Conservation (phyloP, 30 jellyfish, hydroid and myxozoan genomes). For the Turritopsis dohrnii region DNA sequence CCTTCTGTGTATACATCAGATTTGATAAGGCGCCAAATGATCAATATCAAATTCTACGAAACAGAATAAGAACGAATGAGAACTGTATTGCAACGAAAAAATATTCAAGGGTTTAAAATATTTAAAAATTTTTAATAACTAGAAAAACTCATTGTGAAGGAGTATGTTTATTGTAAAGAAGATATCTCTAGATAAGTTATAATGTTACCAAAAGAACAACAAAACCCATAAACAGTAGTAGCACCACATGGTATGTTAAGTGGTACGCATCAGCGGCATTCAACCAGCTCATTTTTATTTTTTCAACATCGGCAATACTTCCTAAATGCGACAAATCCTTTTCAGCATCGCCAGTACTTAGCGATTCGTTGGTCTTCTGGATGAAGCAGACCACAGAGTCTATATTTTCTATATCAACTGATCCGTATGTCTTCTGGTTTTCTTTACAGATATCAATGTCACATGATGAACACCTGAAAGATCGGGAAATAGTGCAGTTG, state of each 20-base stretch:
- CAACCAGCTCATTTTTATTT: neutral
- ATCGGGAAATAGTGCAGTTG: too few species aligned
- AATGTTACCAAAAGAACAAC: conserved; percentile 43
- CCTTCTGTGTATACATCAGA: conserved; percentile 41
- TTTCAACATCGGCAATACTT: neutral
- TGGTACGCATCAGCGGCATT: conserved; percentile 36
- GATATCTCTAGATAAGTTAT: neutral
- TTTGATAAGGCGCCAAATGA: conserved; percentile 23
- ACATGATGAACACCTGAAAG: neutral
- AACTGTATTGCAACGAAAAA: neutral
- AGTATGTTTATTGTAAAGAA: neutral
- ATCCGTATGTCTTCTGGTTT: neutral
- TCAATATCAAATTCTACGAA: conserved; percentile 37
- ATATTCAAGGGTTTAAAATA: neutral
- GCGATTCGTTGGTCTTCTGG: neutral
- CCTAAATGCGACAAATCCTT: neutral
- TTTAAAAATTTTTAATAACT: too few species aligned
- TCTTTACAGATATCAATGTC: conserved; percentile 5
- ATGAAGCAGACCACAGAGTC: neutral
- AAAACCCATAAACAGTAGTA: conserved; percentile 41
- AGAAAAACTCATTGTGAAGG: too few species aligned
- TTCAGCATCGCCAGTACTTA: neutral
- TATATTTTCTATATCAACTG: neutral
- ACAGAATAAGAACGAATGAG: neutral
- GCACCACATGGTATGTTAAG: conserved; percentile 64